Conservation (phyloP, 2,888 invertebrate genomes). For the Kuschelorhynchus macadamiae region DNA sequence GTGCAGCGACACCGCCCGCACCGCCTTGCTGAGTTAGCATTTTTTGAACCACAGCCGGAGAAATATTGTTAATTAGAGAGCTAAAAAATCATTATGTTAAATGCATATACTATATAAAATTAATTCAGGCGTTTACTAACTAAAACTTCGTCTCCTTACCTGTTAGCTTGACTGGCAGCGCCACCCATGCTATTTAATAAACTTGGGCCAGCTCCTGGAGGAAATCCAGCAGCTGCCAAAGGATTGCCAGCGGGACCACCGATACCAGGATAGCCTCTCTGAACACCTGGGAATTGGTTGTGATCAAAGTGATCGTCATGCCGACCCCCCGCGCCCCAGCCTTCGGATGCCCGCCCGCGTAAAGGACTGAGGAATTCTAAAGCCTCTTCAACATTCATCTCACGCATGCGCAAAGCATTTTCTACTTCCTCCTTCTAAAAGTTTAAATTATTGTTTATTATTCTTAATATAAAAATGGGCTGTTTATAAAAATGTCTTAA, state of each 20-base stretch:
- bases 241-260: constrained; percentile 44
- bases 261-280: constrained; percentile 42
- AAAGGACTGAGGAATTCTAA: constrained; percentile 80
- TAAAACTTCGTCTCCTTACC: no score
- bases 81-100: constrained; percentile 56
- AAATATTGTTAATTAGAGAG: constrained; percentile 74
- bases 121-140: no score
- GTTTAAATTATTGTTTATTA: not conserved
- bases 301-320: constrained; percentile 76
- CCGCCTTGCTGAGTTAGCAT: constrained; percentile 74
- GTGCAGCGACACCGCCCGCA: constrained; percentile 68
- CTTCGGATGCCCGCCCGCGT: constrained; percentile 68
- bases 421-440: constrained; percentile 91
- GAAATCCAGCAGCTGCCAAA: constrained; percentile 35
- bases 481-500: no score
- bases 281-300: constrained; percentile 67
- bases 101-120: no score
- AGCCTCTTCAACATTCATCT: constrained; percentile 92
- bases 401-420: constrained; percentile 86
- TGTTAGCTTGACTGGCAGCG: constrained; percentile 62
- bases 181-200: constrained; percentile 44
- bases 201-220: constrained; percentile 30
- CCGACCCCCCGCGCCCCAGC: constrained; percentile 52
- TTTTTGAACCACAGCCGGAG: constrained; percentile 78
- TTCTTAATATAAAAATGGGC: no score